These are phyloP conservation scores for Drosophila carrolli DNA, from an alignment of 1,140 invertebrate species.

Conservation along the genomic window DNA sequence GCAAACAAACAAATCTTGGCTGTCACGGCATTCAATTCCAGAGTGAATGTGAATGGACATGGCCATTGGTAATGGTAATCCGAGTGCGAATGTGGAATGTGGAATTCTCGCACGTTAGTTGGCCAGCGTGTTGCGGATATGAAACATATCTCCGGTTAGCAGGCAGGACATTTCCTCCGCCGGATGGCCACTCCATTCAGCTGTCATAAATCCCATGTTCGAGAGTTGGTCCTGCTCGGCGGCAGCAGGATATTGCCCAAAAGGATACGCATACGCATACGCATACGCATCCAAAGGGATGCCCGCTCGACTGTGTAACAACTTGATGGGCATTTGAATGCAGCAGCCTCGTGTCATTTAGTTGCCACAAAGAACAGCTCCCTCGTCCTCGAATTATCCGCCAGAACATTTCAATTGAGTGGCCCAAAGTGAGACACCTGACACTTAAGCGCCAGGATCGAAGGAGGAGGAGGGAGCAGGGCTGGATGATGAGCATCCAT, in stretches of 20 bases:
- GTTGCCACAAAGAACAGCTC: constrained; percentile 37
- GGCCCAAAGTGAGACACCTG: constrained; percentile 74
- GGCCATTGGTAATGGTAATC: constrained; percentile 10
- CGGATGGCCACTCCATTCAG: constrained; percentile 28
- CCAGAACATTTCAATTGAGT: constrained; percentile 71
- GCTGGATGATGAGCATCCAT: constrained; percentile 16
- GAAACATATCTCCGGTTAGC: constrained; percentile 84
- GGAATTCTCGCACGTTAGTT: constrained; percentile 45
- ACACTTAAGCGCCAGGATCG: constrained; percentile 69
- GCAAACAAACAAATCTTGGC: constrained; percentile 73
- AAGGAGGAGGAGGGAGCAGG: background rate
- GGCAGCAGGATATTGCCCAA: constrained; percentile 77
- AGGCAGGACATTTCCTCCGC: constrained; percentile 78
- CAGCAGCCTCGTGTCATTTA: constrained; percentile 63
- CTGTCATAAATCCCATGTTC: constrained; percentile 79
- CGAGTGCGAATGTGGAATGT: constrained; percentile 11
- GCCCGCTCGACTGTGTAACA: constrained; percentile 64
- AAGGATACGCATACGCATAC: constrained; percentile 64
- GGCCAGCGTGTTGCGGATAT: constrained; percentile 74
- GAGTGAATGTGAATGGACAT: constrained; percentile 36
- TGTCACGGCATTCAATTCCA: constrained; percentile 69
- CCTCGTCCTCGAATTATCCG: constrained; percentile 31
- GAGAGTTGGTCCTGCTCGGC: constrained; percentile 41
- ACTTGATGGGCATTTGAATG: constrained; percentile 81
- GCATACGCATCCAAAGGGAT: constrained; percentile 10